Conservation (phyloP, 2,888 invertebrate genomes). For the Cinara cedri region DNA sequence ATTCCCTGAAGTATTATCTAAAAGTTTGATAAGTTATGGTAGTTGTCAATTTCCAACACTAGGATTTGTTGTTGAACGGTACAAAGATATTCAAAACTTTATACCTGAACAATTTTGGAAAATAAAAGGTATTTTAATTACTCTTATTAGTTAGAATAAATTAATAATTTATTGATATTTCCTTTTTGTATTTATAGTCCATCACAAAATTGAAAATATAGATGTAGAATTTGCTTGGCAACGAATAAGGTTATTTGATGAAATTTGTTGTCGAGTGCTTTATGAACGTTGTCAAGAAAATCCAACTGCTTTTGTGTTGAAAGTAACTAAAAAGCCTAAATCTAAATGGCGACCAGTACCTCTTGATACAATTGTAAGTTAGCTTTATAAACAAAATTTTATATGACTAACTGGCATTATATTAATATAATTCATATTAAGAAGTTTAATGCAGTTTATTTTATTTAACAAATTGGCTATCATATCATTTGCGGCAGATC, state of each 20-base stretch:
- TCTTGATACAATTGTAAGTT: slow-evolving; percentile 89
- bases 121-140: slow-evolving; percentile 71
- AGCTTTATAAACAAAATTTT: background rate
- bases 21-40: slow-evolving; percentile 93
- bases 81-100: slow-evolving; percentile 88
- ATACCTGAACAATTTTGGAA: slow-evolving; percentile 96
- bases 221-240: slow-evolving; percentile 89
- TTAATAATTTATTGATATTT: background rate
- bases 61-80: slow-evolving; percentile 99
- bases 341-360: slow-evolving; percentile 95
- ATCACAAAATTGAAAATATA: slow-evolving; percentile 76
- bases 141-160: no score
- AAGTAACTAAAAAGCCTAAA: slow-evolving; percentile 84
- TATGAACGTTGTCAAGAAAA: slow-evolving; percentile 80
- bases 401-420: no score
- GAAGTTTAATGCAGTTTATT: no score
- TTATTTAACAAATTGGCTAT: no score
- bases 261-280: slow-evolving; percentile 79
- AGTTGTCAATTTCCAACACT: slow-evolving; percentile 99
- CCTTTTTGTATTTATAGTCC: slow-evolving; percentile 68
- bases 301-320: slow-evolving; percentile 75
- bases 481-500: no score
- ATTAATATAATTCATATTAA: no score
- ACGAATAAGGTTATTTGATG: slow-evolving; percentile 85
- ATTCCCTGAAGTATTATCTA: slow-evolving; percentile 75